Evolutionary conservation across 1,140 invertebrate genomes (phyloP).

Genomic region (Eurytemora carolleeae): DNA sequence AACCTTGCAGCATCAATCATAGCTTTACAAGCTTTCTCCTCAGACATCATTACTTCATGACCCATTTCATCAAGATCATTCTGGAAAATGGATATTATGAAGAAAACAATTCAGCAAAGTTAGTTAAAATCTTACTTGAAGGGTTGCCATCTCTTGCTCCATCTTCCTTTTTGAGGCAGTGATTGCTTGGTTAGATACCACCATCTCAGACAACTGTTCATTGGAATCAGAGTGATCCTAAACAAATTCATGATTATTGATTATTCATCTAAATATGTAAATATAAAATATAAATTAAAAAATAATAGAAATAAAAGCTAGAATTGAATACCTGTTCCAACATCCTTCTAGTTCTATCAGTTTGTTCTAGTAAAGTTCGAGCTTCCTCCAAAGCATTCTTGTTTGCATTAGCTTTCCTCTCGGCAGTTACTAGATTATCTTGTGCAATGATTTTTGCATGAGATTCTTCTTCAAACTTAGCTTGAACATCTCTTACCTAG

Average conservation of each 20-base stretch:
- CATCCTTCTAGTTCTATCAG: slow-evolving; percentile 34
- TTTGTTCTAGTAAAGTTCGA: slow-evolving; percentile 29
- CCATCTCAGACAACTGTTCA: slow-evolving; percentile 88
- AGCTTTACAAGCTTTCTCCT: slow-evolving; percentile 88
- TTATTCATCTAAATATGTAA: too few species aligned
- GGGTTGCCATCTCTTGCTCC: slow-evolving; percentile 84
- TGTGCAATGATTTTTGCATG: slow-evolving; percentile 85
- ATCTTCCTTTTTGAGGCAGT: slow-evolving; percentile 93
- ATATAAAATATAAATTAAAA: too few species aligned
- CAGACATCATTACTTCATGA: slow-evolving; percentile 58
- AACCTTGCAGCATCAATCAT: slow-evolving; percentile 93
- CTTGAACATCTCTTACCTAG: too few species aligned
- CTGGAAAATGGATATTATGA: slow-evolving; percentile 37
- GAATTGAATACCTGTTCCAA: slow-evolving; percentile 89
- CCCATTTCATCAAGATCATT: slow-evolving; percentile 41
- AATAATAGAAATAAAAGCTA: too few species aligned
- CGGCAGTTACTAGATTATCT: slow-evolving; percentile 84
- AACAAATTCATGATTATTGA: too few species aligned
- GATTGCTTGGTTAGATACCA: slow-evolving; percentile 73
- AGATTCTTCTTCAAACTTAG: slow-evolving; percentile 94
- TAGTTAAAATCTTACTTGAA: slow-evolving; percentile 42
- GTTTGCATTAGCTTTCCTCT: slow-evolving; percentile 43
- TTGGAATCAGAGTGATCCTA: slow-evolving; percentile 86
- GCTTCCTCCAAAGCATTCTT: slow-evolving; percentile 33
- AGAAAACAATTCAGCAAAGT: slow-evolving; percentile 25